Base-by-base conservation (phyloP, 2,113 vertebrate genomes). In the Prunella fulvescens region DNA sequence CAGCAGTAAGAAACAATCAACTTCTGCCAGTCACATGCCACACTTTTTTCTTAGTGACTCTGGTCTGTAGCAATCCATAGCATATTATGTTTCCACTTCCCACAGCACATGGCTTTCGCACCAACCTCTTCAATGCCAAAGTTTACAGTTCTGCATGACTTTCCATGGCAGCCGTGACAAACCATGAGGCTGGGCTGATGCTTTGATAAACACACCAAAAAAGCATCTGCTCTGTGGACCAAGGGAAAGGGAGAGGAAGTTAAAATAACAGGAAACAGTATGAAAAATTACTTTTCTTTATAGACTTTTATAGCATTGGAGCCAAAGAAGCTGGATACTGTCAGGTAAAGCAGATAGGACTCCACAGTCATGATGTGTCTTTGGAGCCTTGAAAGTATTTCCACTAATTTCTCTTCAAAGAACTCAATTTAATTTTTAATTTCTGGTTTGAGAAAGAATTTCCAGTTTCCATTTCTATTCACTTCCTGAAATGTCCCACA, bases 101-200 rank as follows among this genome's bases (percentile, higher is more conserved):
- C 81, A 69, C 13, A 42, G 17, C 37, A 3, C 67, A 44, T 42
- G 53, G 25, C 11, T 91, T 67, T 69, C 56, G 25, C 3, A 4
- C 31, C 18, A 72, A 44, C 44, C 8, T 25, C 18, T 81, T 85
- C 40, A 33, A 12, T 14, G 28, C 19, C 28, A 9, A 62, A 62
- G 19, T 73, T n/a, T 40, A 31, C 1, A 0, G 64, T 50, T 73
- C 53, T 77, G 24, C 12, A 3, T 4, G 4, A 57, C 35, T 71
- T 66, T 72, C 62, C 0, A 0, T 29, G 48, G 39, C 35, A 91
- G 22, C 33, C 2, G 1, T 1, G 0, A 67, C 29, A 42, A 51
- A 67, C 22, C 1, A 0, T 11, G 37, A 67, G 45, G 11, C 17
- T 86, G 44, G 33, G 37, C 77, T 87, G 71, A 54, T 37, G 33